Evolutionary conservation across 2,113 vertebrate species (phyloP).

Genomic region (Picathartes gymnocephalus): DNA sequence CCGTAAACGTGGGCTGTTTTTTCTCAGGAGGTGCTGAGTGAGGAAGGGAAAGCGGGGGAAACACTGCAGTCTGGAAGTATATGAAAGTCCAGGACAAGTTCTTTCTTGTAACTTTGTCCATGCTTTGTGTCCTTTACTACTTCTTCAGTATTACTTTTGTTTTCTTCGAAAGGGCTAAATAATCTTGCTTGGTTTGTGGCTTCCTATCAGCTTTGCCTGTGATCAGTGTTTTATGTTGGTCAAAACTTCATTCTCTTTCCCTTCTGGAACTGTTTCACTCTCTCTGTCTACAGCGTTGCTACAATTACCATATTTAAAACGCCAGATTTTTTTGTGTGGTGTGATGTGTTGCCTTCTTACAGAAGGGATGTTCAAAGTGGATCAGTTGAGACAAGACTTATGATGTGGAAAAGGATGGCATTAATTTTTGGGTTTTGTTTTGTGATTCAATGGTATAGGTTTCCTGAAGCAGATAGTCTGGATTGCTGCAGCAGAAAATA

Average conservation of each 20-base stretch:
- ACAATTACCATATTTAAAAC: not conserved
- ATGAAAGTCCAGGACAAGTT: not conserved
- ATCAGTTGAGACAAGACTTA: not conserved
- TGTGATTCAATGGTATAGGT: not conserved
- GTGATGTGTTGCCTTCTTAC: not conserved
- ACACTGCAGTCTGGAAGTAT: not conserved
- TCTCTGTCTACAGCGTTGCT: not conserved
- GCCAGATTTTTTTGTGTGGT: not conserved
- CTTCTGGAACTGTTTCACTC: accelerated
- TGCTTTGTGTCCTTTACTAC: not conserved
- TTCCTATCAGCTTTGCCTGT: not conserved
- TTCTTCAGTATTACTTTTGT: not conserved
- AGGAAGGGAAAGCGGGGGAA: not conserved
- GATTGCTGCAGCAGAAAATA: not conserved
- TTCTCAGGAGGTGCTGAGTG: not conserved
- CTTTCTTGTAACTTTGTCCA: not conserved
- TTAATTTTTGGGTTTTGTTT: not conserved
- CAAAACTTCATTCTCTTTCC: not conserved
- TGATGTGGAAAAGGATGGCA: not conserved
- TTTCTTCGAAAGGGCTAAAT: not conserved
- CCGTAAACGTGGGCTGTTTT: not conserved
- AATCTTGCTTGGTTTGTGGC: not conserved
- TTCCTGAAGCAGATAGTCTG: not conserved
- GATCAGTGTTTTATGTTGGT: not conserved
- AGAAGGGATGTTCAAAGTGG: not conserved